Percentiles rank a stretch among this genome's conserved stretches.
These are phyloP conservation scores for Eurystomus gularis DNA, from an alignment of 2,113 vertebrate genomes.

Conservation along the genomic window DNA sequence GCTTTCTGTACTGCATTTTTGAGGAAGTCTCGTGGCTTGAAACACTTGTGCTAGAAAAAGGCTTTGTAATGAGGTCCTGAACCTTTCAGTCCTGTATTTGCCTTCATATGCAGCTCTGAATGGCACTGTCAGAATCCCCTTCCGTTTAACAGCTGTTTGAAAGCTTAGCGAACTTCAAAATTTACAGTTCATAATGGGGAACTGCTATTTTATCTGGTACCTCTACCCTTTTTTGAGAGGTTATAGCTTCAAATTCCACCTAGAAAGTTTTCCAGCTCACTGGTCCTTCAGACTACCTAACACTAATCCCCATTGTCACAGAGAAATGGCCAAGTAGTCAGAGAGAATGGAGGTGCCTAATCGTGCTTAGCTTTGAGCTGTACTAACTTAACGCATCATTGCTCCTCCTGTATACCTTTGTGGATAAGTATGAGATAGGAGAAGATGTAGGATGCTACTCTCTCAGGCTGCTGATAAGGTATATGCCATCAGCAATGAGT, in stretches of 20 bases:
- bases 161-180: background rate
- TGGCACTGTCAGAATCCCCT: background rate
- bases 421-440: background rate
- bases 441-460: background rate
- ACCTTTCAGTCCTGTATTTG: background rate
- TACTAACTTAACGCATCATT: background rate
- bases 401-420: background rate
- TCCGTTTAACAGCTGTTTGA: background rate
- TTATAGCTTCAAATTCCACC: background rate
- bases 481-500: background rate
- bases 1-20: background rate
- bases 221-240: background rate
- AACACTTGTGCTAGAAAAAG: background rate
- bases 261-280: background rate
- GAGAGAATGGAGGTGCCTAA: background rate
- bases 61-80: background rate
- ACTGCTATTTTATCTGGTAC: background rate
- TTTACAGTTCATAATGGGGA: background rate
- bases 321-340: background rate
- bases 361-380: background rate
- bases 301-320: fast-evolving
- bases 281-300: fast-evolving
- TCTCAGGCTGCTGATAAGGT: background rate
- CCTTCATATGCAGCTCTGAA: background rate
- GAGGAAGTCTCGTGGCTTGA: background rate